Evolutionary conservation across 2,888 invertebrate species (phyloP).

Genomic region (Laothoe populi): DNA sequence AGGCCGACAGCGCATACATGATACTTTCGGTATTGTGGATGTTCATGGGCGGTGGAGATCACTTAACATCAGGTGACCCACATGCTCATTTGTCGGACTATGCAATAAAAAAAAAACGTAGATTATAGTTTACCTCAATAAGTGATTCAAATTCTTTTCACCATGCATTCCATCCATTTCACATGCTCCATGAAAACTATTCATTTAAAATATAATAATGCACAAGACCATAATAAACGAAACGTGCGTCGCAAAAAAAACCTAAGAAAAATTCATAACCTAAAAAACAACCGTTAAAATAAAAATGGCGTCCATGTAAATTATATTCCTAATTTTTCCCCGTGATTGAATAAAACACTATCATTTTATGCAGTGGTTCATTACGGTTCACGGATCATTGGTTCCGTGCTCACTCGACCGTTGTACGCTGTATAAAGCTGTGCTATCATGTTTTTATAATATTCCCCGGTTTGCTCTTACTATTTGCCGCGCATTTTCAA

Average conservation of each 20-base stretch:
- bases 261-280: neutral
- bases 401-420: conserved; percentile 35
- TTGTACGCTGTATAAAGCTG: conserved; percentile 15
- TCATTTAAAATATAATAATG: no score
- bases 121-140: no score
- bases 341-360: conserved; percentile 24
- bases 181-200: no score
- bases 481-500: conserved; percentile 19
- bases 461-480: conserved; percentile 16
- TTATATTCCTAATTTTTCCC: conserved; percentile 21
- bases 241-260: neutral
- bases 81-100: no score
- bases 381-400: conserved; percentile 48
- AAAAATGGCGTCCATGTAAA: conserved; percentile 14
- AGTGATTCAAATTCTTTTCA: no score
- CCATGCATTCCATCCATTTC: no score
- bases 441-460: conserved; percentile 24
- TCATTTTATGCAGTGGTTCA: conserved; percentile 34
- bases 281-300: conserved; percentile 8
- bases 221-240: no score
- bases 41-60: no score
- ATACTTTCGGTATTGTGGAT: no score
- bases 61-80: no score
- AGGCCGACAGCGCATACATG: no score
- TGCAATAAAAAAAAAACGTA: no score